Evolutionary conservation across 2,113 vertebrate genomes (phyloP).

Genomic region (Megalops atlanticus): DNA sequence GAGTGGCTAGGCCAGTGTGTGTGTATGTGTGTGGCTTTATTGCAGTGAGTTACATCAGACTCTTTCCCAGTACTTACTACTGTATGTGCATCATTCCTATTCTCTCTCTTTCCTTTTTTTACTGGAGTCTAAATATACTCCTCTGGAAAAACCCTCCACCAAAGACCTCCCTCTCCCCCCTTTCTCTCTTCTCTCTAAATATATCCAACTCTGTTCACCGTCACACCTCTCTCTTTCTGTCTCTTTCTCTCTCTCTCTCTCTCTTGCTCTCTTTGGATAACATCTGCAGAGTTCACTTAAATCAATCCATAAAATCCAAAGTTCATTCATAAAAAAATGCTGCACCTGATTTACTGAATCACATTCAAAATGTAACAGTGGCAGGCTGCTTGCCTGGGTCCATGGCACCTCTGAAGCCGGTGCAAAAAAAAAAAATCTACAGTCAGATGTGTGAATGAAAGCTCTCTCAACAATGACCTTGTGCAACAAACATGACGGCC

Average conservation of each 20-base stretch:
- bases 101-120: conserved; percentile 62
- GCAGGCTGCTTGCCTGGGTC: too few species aligned
- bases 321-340: not conserved
- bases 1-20: not conserved
- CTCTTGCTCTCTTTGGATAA: not conserved
- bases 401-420: not conserved
- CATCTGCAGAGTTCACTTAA: not conserved
- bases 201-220: conserved; percentile 41
- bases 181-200: conserved; percentile 68
- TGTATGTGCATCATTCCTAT: conserved; percentile 62
- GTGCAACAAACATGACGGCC: too few species aligned
- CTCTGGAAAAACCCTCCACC: conserved; percentile 71
- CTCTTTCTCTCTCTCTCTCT: not conserved
- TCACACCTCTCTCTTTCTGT: not conserved
- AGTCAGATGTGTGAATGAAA: not conserved
- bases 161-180: conserved; percentile 65
- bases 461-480: not conserved
- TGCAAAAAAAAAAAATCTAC: not conserved
- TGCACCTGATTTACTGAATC: not conserved
- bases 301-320: not conserved
- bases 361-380: not conserved
- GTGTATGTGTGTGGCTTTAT: conserved; percentile 44
- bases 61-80: conserved; percentile 51
- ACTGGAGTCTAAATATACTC: conserved; percentile 70
- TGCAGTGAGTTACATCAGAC: conserved; percentile 75